Conservation (phyloP, 2,888 invertebrate species). For the Drosophila dives region DNA sequence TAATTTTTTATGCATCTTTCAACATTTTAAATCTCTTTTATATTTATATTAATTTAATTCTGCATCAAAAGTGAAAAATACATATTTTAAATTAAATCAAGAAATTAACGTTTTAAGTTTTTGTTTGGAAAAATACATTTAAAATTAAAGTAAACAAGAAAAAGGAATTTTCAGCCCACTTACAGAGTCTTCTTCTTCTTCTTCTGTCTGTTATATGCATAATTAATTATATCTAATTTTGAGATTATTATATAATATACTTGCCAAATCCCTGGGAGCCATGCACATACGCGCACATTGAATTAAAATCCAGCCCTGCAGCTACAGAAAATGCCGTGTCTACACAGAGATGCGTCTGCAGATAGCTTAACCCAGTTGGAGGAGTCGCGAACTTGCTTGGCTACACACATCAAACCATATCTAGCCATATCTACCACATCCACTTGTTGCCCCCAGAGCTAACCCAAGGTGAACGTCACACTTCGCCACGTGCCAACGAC, state of each 20-base stretch:
- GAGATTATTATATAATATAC: background rate
- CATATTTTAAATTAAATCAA: background rate
- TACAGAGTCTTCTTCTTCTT: too few species aligned
- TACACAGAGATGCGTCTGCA: slow-evolving; percentile 16
- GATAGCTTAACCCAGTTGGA: slow-evolving; percentile 13
- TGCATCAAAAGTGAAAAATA: background rate
- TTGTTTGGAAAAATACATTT: background rate
- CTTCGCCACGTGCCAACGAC: slow-evolving; percentile 46
- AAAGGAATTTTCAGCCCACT: background rate
- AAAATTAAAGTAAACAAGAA: background rate
- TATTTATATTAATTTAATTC: background rate
- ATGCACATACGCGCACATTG: slow-evolving; percentile 59
- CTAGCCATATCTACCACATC: slow-evolving; percentile 6
- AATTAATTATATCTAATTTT: slow-evolving; percentile 9
- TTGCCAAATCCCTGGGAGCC: slow-evolving; percentile 35
- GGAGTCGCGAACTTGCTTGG: slow-evolving; percentile 31
- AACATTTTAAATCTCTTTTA: background rate
- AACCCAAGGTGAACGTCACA: slow-evolving; percentile 29
- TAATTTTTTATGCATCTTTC: background rate
- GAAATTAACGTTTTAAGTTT: background rate
- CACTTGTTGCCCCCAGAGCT: slow-evolving; percentile 60
- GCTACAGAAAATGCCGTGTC: slow-evolving; percentile 27
- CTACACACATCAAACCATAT: slow-evolving; percentile 14
- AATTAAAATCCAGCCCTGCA: slow-evolving; percentile 51
- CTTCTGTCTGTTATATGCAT: background rate